Percentiles rank a stretch among this genome's conserved stretches.
phyloP scores from a whole-genome alignment of 2,113 vertebrate genomes.

The Speoplatyrhinus poulsoni region DNA sequence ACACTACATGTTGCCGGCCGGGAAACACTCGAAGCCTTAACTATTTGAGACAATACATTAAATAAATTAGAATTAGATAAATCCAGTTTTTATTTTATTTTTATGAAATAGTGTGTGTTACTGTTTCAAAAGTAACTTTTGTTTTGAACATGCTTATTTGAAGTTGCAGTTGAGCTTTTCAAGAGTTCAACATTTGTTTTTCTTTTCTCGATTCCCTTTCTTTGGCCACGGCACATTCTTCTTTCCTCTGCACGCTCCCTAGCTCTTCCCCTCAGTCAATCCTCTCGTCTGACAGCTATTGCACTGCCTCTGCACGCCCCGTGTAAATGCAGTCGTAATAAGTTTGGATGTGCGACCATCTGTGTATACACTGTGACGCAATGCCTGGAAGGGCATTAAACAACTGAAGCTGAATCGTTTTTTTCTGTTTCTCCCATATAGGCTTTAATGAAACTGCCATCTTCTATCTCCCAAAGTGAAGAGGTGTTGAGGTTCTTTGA shows the following conservation, averaged over 20 bases:
- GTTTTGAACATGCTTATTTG: constrained; percentile 1
- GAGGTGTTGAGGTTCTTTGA: constrained; percentile 95
- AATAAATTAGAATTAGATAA: no score
- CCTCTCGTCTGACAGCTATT: constrained; percentile 33
- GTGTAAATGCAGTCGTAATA: constrained; percentile 2
- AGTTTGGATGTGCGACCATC: constrained; percentile 5
- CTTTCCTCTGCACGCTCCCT: constrained; percentile 54
- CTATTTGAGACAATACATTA: not conserved
- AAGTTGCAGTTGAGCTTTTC: constrained; percentile 15
- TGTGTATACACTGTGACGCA: not conserved
- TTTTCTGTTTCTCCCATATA: constrained; percentile 53
- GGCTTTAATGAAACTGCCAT: constrained; percentile 88
- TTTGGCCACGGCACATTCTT: constrained; percentile 36
- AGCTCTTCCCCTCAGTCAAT: constrained; percentile 13
- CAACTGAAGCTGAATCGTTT: not conserved
- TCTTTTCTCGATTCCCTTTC: constrained; percentile 17
- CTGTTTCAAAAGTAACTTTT: not conserved
- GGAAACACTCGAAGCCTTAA: not conserved
- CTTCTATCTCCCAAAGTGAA: constrained; percentile 90
- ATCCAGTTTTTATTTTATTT: no score
- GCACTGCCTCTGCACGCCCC: constrained; percentile 19
- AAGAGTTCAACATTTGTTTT: not conserved
- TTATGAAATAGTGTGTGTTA: no score
- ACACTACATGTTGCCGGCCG: not conserved
- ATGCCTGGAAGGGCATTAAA: not conserved